Evolutionary conservation across 2,113 vertebrate species (phyloP), one percentile per base, ranked within the genome.

Genomic region (Lampris megalopsis): DNA sequence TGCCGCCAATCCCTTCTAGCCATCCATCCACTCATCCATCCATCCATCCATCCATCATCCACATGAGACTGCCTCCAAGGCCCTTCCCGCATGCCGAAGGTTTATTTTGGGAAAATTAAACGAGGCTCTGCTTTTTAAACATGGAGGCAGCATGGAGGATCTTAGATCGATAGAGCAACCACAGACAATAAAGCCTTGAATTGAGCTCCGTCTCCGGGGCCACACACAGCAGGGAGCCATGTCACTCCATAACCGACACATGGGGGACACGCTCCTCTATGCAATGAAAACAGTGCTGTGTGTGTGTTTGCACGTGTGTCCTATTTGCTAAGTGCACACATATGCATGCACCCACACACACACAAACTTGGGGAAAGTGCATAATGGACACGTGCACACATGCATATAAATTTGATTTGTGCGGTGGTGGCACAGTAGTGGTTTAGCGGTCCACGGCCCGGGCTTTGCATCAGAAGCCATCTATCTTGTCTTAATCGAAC

Each of bases 401-500:
- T 71, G 83, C 67, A 73, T 48, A n/a, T 75, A 60, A 47, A 74
- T 61, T 43, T 38, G 71, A 47, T 71, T 60, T 9, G 61, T 40
- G 0, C 69, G 52, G 63, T 63, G 13, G 66, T 47, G 77, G 77
- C 77, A 73, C 63, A 78, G 79, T 56, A 38, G 79, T 68, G 86
- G 88, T 86, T 82, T 85, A 58, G 40, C 81, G 81, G 59, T 81
- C n/a, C 68, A 84, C 81, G 68, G 79, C 47, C 80, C 79, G 52
- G 79, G 69, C 86, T 78, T 67, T 78, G 64, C 24, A 81, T 89
- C 86, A 76, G 72, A 60, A 69, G 69, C 79, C 63, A 1, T 57
- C 73, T 78, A 69, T 83, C 79, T 79, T 63, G 67, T 76, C 65
- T 52, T 90, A 91, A 93, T 89, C 82, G 54, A 78, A 89, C 74